A percentile compares a stretch with the other conserved stretches of the same genome.
phyloP scores from a whole-genome alignment of 2,888 invertebrate species.

The Augochlorella aurata region DNA sequence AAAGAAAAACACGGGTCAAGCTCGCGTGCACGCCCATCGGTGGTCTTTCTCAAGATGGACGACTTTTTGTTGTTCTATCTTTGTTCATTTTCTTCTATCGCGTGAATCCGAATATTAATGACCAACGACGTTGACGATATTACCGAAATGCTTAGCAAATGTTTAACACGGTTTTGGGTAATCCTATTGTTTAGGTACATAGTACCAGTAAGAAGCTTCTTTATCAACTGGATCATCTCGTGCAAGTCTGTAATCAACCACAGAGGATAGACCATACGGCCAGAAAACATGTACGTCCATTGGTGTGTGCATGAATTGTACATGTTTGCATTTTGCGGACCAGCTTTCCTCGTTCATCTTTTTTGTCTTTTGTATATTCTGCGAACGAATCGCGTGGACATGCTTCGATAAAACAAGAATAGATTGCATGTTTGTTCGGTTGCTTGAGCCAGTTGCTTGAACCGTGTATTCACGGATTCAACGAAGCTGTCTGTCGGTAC shows the following conservation, averaged over 20 bases:
- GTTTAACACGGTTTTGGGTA: slow-evolving; percentile 68
- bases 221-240: slow-evolving; percentile 96
- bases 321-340: slow-evolving; percentile 31
- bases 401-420: slow-evolving; percentile 2
- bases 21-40: slow-evolving; percentile 10
- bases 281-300: slow-evolving; percentile 88
- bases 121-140: not conserved
- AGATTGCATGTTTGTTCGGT: slow-evolving; percentile 10
- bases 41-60: not conserved
- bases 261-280: slow-evolving; percentile 86
- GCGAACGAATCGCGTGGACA: not conserved
- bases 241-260: slow-evolving; percentile 97
- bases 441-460: not conserved
- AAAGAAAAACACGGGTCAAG: slow-evolving; percentile 11
- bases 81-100: slow-evolving; percentile 4
- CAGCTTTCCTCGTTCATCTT: slow-evolving; percentile 19
- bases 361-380: not conserved
- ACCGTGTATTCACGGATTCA: not conserved
- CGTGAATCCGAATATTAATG: slow-evolving; percentile 7
- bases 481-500: not conserved
- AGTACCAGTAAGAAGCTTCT: slow-evolving; percentile 97
- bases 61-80: not conserved
- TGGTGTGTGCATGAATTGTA: slow-evolving; percentile 53
- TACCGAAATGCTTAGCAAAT: slow-evolving; percentile 23
- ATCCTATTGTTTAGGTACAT: slow-evolving; percentile 87